These are phyloP conservation scores for Rhagoletis pomonella DNA, from an alignment of 1,140 invertebrate species.

Conservation along the genomic window DNA sequence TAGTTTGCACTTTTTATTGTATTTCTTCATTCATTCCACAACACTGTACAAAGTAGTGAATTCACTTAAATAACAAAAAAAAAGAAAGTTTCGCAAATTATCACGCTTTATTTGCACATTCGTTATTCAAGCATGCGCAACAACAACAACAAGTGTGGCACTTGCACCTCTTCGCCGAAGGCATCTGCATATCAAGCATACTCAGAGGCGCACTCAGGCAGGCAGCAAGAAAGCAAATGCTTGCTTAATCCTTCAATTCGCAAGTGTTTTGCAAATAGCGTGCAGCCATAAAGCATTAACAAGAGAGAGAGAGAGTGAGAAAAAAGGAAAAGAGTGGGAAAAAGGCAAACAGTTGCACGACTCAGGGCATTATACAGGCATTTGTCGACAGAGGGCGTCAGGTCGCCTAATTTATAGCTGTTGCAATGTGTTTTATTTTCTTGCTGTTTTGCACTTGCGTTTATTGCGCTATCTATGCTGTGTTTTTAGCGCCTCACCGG, in stretches of 20 bases:
- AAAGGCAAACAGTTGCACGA: not conserved
- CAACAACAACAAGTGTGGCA: not conserved
- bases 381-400: conserved; percentile 37
- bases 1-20: conserved; percentile 15
- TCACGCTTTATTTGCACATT: conserved; percentile 45
- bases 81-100: conserved; percentile 41
- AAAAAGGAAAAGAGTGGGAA: not conserved
- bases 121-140: conserved; percentile 14
- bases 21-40: conserved; percentile 5
- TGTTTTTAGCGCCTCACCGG: not conserved
- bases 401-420: conserved; percentile 30
- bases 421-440: not conserved
- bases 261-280: conserved; percentile 41
- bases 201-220: not conserved
- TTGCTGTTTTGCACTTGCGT: not conserved
- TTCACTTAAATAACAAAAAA: not conserved
- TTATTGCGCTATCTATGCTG: not conserved
- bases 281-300: not conserved
- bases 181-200: conserved; percentile 36
- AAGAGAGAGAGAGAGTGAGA: not conserved
- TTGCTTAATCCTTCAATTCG: conserved; percentile 46
- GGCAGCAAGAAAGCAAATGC: conserved; percentile 46
- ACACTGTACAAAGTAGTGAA: not conserved
- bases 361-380: not conserved
- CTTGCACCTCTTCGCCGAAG: not conserved